Conservation (phyloP, 2,888 invertebrate genomes). For the Sialis lutaria region DNA sequence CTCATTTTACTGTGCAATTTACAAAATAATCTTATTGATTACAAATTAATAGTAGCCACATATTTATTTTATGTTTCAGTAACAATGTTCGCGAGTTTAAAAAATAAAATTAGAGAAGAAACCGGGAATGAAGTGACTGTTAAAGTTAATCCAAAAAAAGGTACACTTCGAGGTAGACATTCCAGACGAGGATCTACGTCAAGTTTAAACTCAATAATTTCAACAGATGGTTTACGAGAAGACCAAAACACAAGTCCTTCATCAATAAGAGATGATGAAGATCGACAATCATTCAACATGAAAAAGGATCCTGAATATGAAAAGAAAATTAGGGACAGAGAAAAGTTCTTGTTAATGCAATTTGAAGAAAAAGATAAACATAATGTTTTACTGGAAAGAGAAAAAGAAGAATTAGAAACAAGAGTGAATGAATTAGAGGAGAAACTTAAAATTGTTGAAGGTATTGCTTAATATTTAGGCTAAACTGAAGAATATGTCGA, state of each 20-base stretch:
- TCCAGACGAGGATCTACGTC: slow-evolving; percentile 29
- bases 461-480: slow-evolving; percentile 24
- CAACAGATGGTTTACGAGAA: slow-evolving; percentile 28
- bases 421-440: slow-evolving; percentile 36
- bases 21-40: too few species aligned
- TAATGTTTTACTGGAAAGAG: slow-evolving; percentile 31
- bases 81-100: slow-evolving; percentile 71
- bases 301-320: slow-evolving; percentile 40
- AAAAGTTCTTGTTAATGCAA: slow-evolving; percentile 48
- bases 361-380: slow-evolving; percentile 39
- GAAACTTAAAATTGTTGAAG: slow-evolving; percentile 50
- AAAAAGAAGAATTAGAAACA: slow-evolving; percentile 35
- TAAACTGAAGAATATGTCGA: too few species aligned
- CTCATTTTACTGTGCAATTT: too few species aligned
- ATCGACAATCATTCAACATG: slow-evolving; percentile 26
- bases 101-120: slow-evolving; percentile 80
- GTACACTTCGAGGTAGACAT: slow-evolving; percentile 24
- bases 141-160: slow-evolving; percentile 26
- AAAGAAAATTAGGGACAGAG: slow-evolving; percentile 39
- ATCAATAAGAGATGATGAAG: slow-evolving; percentile 25
- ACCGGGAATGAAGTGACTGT: slow-evolving; percentile 60
- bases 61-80: background rate
- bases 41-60: too few species aligned
- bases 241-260: slow-evolving; percentile 30
- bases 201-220: slow-evolving; percentile 25